Evolutionary conservation across 1,140 invertebrate genomes (phyloP).

Genomic region (Neodiprion lecontei): DNA sequence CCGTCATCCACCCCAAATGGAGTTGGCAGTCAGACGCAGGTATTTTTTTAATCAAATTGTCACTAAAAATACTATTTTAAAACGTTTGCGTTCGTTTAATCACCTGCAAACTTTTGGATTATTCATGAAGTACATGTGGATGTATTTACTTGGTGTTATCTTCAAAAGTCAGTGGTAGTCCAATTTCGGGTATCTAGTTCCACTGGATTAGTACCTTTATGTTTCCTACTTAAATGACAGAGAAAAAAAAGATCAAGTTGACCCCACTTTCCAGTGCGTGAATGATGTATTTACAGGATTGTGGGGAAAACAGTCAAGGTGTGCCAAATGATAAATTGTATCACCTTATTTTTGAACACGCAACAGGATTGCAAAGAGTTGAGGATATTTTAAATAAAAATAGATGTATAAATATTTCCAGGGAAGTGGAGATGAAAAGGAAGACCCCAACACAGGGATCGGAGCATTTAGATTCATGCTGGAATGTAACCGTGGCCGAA

Average conservation of each 20-base stretch:
- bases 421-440: conserved; percentile 69
- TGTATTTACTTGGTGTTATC: too few species aligned
- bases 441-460: conserved; percentile 84
- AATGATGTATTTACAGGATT: background rate
- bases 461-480: conserved; percentile 95
- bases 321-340: conserved; percentile 5
- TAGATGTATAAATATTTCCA: conserved; percentile 23
- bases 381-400: too few species aligned
- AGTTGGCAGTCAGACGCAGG: conserved; percentile 47
- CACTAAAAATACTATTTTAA: background rate
- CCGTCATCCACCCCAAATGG: conserved; percentile 58
- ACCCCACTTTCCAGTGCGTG: background rate
- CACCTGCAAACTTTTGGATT: too few species aligned
- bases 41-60: conserved; percentile 20
- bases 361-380: too few species aligned
- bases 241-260: too few species aligned
- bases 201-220: background rate
- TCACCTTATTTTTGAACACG: background rate
- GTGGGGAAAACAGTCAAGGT: background rate
- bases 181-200: too few species aligned
- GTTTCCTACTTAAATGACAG: background rate
- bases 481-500: conserved; percentile 89
- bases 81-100: too few species aligned
- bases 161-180: too few species aligned
- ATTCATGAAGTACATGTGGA: too few species aligned